Conservation (phyloP, 2,888 invertebrate species). For the Euproctis similis region DNA sequence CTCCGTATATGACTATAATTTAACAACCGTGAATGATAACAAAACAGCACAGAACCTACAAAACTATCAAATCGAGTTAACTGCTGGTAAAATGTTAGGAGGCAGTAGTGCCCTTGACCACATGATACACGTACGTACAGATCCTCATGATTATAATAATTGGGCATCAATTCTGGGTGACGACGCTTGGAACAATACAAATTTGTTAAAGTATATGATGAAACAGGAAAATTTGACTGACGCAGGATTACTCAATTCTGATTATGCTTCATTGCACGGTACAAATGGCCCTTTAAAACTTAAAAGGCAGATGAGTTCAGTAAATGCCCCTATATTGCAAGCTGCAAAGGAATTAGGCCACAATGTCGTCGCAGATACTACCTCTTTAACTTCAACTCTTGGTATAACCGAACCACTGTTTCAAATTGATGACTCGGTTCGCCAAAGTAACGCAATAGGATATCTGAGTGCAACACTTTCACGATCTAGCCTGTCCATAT, state of each 20-base stretch:
- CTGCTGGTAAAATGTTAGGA: constrained; percentile 38
- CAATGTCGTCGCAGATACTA: constrained; percentile 6
- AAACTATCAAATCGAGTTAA: constrained; percentile 11
- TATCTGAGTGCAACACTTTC: neutral
- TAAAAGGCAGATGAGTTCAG: neutral
- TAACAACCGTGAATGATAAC: constrained; percentile 22
- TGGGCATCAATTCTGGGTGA: constrained; percentile 29
- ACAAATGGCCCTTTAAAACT: constrained; percentile 10
- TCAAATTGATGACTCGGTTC: neutral
- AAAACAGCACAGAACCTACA: constrained; percentile 8
- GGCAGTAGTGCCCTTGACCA: constrained; percentile 33
- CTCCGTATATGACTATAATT: constrained; percentile 25
- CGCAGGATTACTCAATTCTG: neutral
- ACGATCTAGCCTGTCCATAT: neutral
- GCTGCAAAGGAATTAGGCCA: constrained; percentile 10
- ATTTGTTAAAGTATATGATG: constrained; percentile 27
- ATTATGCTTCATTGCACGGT: constrained; percentile 8
- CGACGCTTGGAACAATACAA: constrained; percentile 26
- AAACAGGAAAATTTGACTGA: constrained; percentile 33
- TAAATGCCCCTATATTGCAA: neutral
- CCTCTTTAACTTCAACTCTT: constrained; percentile 5
- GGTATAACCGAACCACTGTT: neutral
- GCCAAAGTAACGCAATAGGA: neutral
- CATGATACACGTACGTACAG: constrained; percentile 26
- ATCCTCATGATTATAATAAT: constrained; percentile 22